These are phyloP conservation scores for Hydropotes inermis DNA, from an alignment of 2,113 vertebrate species.

Conservation along the genomic window DNA sequence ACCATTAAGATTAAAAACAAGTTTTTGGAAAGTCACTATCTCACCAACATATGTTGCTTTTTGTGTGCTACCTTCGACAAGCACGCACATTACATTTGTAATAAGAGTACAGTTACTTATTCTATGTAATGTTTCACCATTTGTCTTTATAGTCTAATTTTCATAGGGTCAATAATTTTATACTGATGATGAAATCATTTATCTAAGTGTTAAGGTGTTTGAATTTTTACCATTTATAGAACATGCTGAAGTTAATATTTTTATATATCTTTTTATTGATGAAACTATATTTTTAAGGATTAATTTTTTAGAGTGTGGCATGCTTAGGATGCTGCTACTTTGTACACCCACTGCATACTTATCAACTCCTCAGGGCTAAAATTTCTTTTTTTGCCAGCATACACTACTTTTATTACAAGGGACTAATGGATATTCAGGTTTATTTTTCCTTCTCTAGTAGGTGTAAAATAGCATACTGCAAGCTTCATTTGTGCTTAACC, in stretches of 20 bases:
- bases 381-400: neutral
- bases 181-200: neutral
- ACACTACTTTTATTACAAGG: fast-evolving
- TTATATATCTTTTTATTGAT: neutral
- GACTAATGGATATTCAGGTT: neutral
- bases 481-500: neutral
- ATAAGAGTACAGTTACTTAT: neutral
- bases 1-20: neutral
- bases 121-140: neutral
- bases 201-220: neutral
- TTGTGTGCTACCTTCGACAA: neutral
- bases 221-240: neutral
- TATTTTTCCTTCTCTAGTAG: neutral
- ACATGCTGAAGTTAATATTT: neutral
- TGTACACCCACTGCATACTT: fast-evolving
- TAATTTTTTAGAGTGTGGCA: neutral
- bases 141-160: neutral
- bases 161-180: neutral
- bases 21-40: neutral
- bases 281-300: neutral
- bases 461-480: neutral
- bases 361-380: neutral
- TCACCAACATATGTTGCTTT: neutral
- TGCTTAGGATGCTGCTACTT: neutral
- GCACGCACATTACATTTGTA: neutral